Evolutionary conservation across 2,888 invertebrate genomes (phyloP), one percentile per base, ranked within the genome.

Genomic region (Periphyllus acericola): DNA sequence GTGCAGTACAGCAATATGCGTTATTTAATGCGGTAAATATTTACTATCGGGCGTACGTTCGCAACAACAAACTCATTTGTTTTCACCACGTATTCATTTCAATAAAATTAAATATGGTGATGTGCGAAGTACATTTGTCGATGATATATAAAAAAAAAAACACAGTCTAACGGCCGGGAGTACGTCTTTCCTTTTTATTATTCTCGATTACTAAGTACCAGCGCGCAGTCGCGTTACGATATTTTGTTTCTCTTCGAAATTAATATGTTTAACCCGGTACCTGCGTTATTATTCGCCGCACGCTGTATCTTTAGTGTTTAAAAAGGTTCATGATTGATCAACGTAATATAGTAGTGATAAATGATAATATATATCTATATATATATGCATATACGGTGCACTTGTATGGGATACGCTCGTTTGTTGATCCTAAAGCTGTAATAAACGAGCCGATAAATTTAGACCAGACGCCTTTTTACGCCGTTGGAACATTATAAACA

Each of bases 361-460:
- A 60, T 25, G 21, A 60, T 60, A 0, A 8, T 60, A 4, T 21
- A 55, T 55, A 55, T 46, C 46, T 8, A 5, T 5, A 21, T 60
- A 60, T 52, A 60, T 60, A 25, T 46, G 21, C 21, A 60, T 21
- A 29, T 11, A 14, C 32, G 71, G 4, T 0, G 0, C 17, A 11
- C 71, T 32, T 11, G 71, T 71, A 4, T 32, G 1, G 55, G 46
- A 81, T 32, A 17, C 29, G 40, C 36, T 66, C 66, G 25, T 84
- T 75, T 76, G 84, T 66, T 25, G 5, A n/a, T 60, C 55, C 68
- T 32, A 52, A 34, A 71, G 34, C 55, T 19, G 40, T 34, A 52
- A 78, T 74, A 68, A 68, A 85, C 76, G 68, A 68, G 17, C 46
- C 85, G 85, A 71, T 71, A 78, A 71, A 85, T 85, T 79, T 78